Evolutionary conservation across 2,113 vertebrate genomes (phyloP), one percentile per base, ranked within the genome.

Genomic region (Protomyctophum bolini): DNA sequence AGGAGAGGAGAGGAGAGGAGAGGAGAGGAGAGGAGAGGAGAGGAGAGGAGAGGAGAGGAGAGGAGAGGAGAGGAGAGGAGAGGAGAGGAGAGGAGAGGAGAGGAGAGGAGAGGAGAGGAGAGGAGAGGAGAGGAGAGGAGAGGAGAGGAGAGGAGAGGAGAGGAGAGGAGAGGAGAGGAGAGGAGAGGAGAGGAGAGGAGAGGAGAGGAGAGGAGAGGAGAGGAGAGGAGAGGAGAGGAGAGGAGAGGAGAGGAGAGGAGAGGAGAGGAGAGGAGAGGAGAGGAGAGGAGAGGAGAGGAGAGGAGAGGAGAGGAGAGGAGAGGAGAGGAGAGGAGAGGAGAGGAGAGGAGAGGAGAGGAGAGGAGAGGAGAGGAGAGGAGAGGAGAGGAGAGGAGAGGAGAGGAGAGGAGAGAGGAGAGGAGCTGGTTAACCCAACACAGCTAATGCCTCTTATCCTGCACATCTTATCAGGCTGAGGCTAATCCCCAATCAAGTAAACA

Each of bases 401-500:
- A 59, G 49, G 57, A 61, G 29, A 52, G 21, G 66, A 74, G 8
- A 74, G 8, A 21, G 49, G 12, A 66, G 63, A 15, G 45, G 8
- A 5, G 5, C 59, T 74, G 77, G 10, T 7, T 67, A 11, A 63
- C 58, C 59, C 6, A 72, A 66, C 63, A 62, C 57, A 76, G 63
- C 67, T 57, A 41, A 77, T 61, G 15, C 58, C 63, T 73, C 73
- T 85, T 79, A 86, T 81, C 84, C 63, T 73, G 21, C 54, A 58
- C 59, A 68, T 83, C 75, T 80, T 76, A 84, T 86, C 79, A 77
- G 7, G 8, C 49, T 47, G 56, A 48, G 54, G 69, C 77, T 84
- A 67, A 86, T 83, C 86, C 82, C 60, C 60, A 76, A 70, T 81
- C 80, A 81, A 70, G 68, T 81, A 60, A 85, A 77, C 63, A 73